These are phyloP conservation scores for Drosophila serrata DNA, from an alignment of 1,140 invertebrate species.

Conservation along the genomic window DNA sequence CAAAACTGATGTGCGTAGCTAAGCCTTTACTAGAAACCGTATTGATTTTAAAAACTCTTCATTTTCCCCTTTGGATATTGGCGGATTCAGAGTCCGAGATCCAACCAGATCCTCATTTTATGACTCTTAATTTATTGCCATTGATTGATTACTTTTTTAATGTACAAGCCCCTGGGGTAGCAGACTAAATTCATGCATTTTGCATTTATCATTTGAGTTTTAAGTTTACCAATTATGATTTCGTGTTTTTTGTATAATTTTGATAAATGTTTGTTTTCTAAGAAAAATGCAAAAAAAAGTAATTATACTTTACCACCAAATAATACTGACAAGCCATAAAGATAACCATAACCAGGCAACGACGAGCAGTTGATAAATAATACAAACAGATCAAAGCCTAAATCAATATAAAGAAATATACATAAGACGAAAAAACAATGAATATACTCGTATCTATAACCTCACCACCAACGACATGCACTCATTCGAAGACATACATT, in stretches of 20 bases:
- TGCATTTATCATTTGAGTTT: slow-evolving; percentile 59
- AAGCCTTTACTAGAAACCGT: slow-evolving; percentile 46
- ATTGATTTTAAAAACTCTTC: slow-evolving; percentile 42
- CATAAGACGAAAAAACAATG: slow-evolving; percentile 53
- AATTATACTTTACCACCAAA: slow-evolving; percentile 71
- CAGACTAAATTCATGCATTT: slow-evolving; percentile 83
- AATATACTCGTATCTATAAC: slow-evolving; percentile 60
- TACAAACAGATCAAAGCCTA: slow-evolving; percentile 70
- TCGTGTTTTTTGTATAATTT: slow-evolving; percentile 67
- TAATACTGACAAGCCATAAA: slow-evolving; percentile 75
- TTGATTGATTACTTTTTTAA: slow-evolving; percentile 42
- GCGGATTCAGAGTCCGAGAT: slow-evolving; percentile 15
- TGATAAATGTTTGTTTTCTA: slow-evolving; percentile 56
- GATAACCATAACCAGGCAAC: slow-evolving; percentile 69
- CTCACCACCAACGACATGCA: slow-evolving; percentile 44
- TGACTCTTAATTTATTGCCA: slow-evolving; percentile 37
- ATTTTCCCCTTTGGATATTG: slow-evolving; percentile 21
- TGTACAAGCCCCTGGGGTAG: slow-evolving; percentile 77
- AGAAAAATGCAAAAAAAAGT: slow-evolving; percentile 62
- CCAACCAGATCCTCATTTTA: slow-evolving; percentile 33
- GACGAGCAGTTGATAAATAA: slow-evolving; percentile 70
- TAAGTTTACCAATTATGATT: slow-evolving; percentile 45
- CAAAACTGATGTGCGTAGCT: slow-evolving; percentile 64
- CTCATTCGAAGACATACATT: slow-evolving; percentile 41
- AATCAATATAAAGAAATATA: slow-evolving; percentile 71